These are phyloP conservation scores for Malurus melanocephalus DNA, from an alignment of 2,113 vertebrate genomes.

Conservation along the genomic window DNA sequence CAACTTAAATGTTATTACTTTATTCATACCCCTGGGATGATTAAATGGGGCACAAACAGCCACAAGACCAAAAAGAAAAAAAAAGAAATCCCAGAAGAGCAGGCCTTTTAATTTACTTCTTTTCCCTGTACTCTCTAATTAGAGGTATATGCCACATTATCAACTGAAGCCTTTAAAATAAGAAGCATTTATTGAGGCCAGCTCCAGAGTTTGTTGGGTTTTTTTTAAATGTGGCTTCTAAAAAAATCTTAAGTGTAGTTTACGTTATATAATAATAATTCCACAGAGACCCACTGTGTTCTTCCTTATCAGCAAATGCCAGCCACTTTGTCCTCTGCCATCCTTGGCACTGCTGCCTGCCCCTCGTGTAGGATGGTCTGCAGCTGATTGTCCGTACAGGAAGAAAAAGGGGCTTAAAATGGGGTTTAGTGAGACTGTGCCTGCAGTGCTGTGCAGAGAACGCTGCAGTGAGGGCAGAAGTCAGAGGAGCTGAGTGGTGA, in stretches of 20 bases:
- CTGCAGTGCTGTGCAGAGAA: rapidly evolving
- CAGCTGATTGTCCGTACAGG: not conserved
- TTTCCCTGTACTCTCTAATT: not conserved
- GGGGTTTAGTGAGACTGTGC: not conserved
- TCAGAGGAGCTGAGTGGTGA: not conserved
- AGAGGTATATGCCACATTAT: not conserved
- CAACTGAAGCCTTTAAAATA: not conserved
- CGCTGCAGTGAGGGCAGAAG: rapidly evolving
- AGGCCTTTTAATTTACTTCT: not conserved
- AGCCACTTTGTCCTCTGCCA: not conserved
- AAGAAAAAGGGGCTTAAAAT: not conserved
- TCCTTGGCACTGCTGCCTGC: not conserved
- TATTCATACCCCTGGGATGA: not conserved
- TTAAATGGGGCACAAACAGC: not conserved
- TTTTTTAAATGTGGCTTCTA: not conserved
- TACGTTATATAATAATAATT: not conserved
- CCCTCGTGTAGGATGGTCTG: not conserved
- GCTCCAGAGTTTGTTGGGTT: not conserved
- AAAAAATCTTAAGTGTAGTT: not conserved
- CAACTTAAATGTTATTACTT: not conserved
- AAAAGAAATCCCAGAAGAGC: not conserved
- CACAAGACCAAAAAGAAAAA: not conserved
- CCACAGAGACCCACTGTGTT: not conserved
- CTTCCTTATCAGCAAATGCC: not conserved
- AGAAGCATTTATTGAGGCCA: not conserved